Conservation (phyloP, 2,888 invertebrate species). For the Eupithecia subfuscata region DNA sequence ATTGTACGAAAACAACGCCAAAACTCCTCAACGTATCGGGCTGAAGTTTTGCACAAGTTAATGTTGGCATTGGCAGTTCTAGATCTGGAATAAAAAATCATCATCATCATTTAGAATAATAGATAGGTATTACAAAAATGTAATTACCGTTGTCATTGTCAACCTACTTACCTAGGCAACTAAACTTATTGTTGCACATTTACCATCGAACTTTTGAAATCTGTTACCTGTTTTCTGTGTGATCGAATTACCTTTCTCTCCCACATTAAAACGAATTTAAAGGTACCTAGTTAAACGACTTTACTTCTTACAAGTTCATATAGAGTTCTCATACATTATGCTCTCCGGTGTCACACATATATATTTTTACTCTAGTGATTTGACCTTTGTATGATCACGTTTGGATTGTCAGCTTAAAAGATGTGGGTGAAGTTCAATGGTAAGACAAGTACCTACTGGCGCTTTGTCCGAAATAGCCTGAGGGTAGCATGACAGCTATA, state of each 20-base stretch:
- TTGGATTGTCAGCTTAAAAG: conserved; percentile 35
- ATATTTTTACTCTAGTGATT: conserved; percentile 15
- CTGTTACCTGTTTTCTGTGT: too few species aligned
- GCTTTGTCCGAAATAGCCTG: conserved; percentile 25
- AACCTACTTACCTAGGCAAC: too few species aligned
- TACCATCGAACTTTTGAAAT: neutral
- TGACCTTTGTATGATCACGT: conserved; percentile 35
- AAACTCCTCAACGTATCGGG: neutral
- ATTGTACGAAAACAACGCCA: neutral
- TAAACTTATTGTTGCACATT: neutral
- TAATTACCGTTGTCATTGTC: too few species aligned
- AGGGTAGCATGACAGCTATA: conserved; percentile 10
- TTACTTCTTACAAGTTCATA: neutral
- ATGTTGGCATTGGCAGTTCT: too few species aligned
- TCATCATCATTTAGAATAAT: too few species aligned
- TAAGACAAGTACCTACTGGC: conserved; percentile 11
- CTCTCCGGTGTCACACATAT: neutral
- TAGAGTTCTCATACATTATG: neutral
- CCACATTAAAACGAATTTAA: too few species aligned
- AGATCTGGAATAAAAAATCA: too few species aligned
- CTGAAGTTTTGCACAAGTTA: neutral
- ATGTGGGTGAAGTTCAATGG: conserved; percentile 43
- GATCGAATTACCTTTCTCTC: neutral
- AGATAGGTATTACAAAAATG: too few species aligned
- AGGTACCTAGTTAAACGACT: too few species aligned